Base-by-base conservation (phyloP, 1,140 invertebrate species). In the Drosophila parvula region DNA sequence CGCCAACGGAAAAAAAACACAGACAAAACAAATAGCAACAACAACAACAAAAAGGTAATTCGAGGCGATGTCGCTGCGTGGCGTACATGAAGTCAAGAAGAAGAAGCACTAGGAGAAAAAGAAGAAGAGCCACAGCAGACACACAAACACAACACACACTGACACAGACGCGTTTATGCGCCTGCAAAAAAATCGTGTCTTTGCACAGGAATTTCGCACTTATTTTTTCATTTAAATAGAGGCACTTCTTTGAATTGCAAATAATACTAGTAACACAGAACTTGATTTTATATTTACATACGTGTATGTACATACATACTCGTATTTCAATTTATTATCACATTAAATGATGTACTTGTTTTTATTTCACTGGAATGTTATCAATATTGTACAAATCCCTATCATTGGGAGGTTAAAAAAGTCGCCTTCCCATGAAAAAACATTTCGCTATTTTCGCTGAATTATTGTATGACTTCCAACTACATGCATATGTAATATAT, bases 1-100 rank as follows among this genome's bases (percentile, higher is more conserved):
- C 28, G 38, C 36, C 55, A 68, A 47, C 53, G 32, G 8, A 14
- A 41, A 41, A 60, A 57, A 59, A 43, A 61, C 7, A 61, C 34
- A 41, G 22, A 44, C 22, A 58, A 58, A 18, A 45, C 6, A 50
- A 34, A 51, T 8, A 60, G 11, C 11, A 53, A 32, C 28, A 59
- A 34, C 2, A 59, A 59, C 45, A 48, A 47, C 22, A 51, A 28
- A 9, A 68, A 53, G 61, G 71, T 64, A 75, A 57, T 75, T 74
- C 48, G 73, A 60, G 38, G 63, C 73, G 74, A 77, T 77, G 73
- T 68, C 74, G 45, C 61, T 58, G 73, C 61, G 74, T 77, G 63
- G 62, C 73, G 50, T 45, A 55, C 51, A 55, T 55, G 36, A 55
- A 55, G 38, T 30, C 6, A 36, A 28, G 45, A 64, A 53, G 47